Base-by-base conservation (phyloP, 2,797 vertebrate species). In the Rhyacichthys aspro region DNA sequence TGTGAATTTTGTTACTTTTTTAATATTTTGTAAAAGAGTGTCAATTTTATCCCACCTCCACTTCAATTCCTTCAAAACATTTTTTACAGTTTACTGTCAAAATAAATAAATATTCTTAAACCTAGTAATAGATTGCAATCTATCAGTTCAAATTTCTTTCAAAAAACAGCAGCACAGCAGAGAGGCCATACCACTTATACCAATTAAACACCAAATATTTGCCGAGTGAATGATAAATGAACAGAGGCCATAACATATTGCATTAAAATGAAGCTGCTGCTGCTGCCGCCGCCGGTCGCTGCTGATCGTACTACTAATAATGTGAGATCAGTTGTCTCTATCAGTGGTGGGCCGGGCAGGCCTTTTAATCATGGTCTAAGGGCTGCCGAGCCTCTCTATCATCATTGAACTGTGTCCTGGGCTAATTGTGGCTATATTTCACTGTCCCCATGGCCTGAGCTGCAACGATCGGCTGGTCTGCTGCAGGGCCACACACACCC, bases 381-480 rank as follows among this genome's bases (percentile, higher is more conserved):
- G 95, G 95, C 91, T 93, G 92, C 91, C 84, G 91, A 91, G 88
- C 89, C 92, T 93, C 94, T 95, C 94, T 95, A 96, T 96, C 94
- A 95, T 95, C 94, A 96, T 95, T 96, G 94, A 96, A 95, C 95
- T 95, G 94, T 95, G 95, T 96, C 94, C 90, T 77, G 91, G 93
- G 94, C 94, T 96, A 97, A 97, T 97, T 97, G 95, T 95, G 90
- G 93, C 95, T 92, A 97, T 97, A 95, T 95, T 95, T 97, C 95
- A 96, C 94, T 96, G 95, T 96, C 95, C 93, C 83, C 70, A 87
- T 91, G 92, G 90, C 77, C 89, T 83, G 85, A 76, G 59, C 84
- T 70, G 86, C 86, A 91, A 91, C 88, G 89, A 91, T 92, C 90
- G 78, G 63, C 79, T 75, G 88, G 83, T 76, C 85, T 79, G 86